phyloP scores from a whole-genome alignment of 2,888 invertebrate species.

The Caenorhabditis sp. region DNA sequence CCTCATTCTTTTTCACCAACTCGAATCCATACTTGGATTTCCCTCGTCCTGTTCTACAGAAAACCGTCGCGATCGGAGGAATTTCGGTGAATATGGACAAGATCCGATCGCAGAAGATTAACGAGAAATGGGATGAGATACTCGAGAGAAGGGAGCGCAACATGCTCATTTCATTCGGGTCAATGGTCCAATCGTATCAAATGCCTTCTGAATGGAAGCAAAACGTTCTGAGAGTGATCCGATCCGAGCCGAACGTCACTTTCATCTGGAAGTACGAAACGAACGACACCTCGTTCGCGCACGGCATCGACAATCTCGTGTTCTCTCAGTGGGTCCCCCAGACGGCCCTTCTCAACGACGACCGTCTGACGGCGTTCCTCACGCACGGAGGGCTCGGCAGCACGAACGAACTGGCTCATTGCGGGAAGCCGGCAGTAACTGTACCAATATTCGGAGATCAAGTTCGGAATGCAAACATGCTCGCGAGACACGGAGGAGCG shows the following conservation, averaged over 20 bases:
- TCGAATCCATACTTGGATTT: slow-evolving; percentile 61
- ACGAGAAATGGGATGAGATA: slow-evolving; percentile 26
- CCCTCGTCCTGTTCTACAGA: slow-evolving; percentile 54
- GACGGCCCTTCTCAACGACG: slow-evolving; percentile 40
- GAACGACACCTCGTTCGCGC: slow-evolving; percentile 25
- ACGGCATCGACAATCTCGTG: slow-evolving; percentile 24
- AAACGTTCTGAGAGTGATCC: slow-evolving; percentile 31
- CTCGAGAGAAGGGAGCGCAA: slow-evolving; percentile 19
- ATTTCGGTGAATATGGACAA: slow-evolving; percentile 55
- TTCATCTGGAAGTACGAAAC: slow-evolving; percentile 60
- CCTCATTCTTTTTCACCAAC: slow-evolving; percentile 55
- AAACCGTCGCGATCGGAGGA: slow-evolving; percentile 60
- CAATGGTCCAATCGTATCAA: slow-evolving; percentile 33
- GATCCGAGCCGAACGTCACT: slow-evolving; percentile 32
- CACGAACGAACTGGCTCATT: slow-evolving; percentile 40
- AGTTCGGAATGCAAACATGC: slow-evolving; percentile 49
- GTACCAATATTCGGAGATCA: slow-evolving; percentile 51
- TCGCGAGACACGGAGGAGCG: slow-evolving; percentile 36
- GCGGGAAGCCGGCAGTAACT: slow-evolving; percentile 39
- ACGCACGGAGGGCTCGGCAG: slow-evolving; percentile 56
- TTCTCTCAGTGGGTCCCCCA: slow-evolving; percentile 53
- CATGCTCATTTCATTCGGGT: slow-evolving; percentile 45
- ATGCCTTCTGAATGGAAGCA: slow-evolving; percentile 41
- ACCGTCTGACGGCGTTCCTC: slow-evolving; percentile 35
- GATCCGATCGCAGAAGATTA: slow-evolving; percentile 21